Conservation (phyloP, 2,797 vertebrate genomes). For the Melanotaenia maccullochi region DNA sequence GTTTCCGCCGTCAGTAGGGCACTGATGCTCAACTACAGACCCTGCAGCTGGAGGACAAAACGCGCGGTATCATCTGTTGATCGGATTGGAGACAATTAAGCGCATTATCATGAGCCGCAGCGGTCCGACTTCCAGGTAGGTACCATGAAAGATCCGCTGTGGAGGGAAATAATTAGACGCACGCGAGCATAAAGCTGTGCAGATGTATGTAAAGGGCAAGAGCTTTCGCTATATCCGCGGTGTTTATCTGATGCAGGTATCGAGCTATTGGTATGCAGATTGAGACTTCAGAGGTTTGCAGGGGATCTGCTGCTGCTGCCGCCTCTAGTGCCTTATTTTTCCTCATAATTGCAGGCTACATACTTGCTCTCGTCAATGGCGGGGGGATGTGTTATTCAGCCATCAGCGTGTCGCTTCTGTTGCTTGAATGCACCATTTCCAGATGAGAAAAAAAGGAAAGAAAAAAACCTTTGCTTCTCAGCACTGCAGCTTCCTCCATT, state of each 20-base stretch:
- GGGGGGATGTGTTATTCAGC: conserved; percentile 51
- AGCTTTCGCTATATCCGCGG: background rate
- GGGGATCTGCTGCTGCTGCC: conserved; percentile 65
- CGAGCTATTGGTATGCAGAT: conserved; percentile 71
- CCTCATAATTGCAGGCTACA: conserved; percentile 44
- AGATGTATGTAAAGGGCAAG: conserved; percentile 10
- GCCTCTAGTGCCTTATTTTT: conserved; percentile 23
- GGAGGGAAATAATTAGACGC: background rate
- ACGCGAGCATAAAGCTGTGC: background rate
- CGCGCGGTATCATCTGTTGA: conserved; percentile 70
- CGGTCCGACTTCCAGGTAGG: conserved; percentile 74
- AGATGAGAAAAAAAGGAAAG: background rate
- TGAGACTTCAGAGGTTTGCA: conserved; percentile 69
- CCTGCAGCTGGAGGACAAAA: conserved; percentile 40
- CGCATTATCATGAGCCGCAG: conserved; percentile 70
- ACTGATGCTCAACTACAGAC: conserved; percentile 28
- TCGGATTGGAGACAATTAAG: conserved; percentile 66
- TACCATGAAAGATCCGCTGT: conserved; percentile 8
- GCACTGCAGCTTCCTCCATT: conserved; percentile 36
- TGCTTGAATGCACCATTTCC: conserved; percentile 53
- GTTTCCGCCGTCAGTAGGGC: conserved; percentile 34
- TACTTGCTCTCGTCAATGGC: conserved; percentile 53
- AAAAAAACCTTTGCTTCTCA: background rate
- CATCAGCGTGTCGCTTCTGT: conserved; percentile 25
- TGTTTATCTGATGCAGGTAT: conserved; percentile 47